Evolutionary conservation across 2,113 vertebrate species (phyloP).

Genomic region (Sula dactylatra): DNA sequence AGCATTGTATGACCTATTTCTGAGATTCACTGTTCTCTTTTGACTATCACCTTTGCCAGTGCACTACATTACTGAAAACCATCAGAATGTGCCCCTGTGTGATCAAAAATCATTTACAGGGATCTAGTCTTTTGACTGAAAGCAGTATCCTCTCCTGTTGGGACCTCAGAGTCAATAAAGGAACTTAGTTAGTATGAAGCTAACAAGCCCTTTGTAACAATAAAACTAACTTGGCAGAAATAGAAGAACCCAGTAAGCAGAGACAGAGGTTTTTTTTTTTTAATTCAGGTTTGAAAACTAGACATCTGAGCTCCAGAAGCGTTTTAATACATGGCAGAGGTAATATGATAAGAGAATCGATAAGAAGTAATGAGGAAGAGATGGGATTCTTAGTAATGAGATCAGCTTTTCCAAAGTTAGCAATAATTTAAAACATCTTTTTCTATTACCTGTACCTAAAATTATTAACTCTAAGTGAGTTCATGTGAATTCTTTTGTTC

Average conservation of each 20-base stretch:
- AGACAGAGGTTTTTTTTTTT: background rate
- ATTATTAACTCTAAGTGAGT: background rate
- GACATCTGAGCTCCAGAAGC: background rate
- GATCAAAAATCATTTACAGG: background rate
- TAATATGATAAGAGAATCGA: background rate
- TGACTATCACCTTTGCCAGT: background rate
- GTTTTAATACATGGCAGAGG: background rate
- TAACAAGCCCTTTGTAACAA: background rate
- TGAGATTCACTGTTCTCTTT: background rate
- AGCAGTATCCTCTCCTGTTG: background rate
- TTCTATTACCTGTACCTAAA: background rate
- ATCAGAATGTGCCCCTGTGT: background rate
- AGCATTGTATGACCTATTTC: background rate
- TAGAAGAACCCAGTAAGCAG: background rate
- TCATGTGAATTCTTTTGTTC: background rate
- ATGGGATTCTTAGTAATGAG: background rate
- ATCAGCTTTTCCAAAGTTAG: background rate
- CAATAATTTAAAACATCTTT: background rate
- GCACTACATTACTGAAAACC: background rate
- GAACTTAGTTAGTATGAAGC: background rate
- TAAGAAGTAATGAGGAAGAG: background rate
- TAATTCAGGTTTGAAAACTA: background rate
- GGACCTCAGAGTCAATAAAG: background rate
- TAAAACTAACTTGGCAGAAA: background rate
- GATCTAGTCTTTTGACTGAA: background rate